A percentile compares a stretch with the other conserved stretches of the same genome.
These are phyloP conservation scores for Drosophila leontia DNA, from an alignment of 1,140 invertebrate genomes.

Conservation along the genomic window DNA sequence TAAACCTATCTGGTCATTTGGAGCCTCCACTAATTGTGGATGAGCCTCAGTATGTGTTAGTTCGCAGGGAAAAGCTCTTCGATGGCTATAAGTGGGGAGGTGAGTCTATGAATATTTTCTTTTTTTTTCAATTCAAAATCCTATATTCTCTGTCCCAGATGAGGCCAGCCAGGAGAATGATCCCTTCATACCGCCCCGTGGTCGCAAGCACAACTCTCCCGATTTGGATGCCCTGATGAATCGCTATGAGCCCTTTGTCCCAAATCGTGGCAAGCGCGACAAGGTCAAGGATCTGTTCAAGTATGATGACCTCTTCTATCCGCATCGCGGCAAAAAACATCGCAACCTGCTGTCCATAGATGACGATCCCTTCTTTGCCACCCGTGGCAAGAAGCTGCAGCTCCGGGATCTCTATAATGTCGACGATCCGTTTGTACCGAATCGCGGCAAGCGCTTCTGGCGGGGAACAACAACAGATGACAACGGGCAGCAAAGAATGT, in stretches of 20 bases:
- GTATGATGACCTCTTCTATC: slow-evolving; percentile 82
- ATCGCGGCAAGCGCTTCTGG: slow-evolving; percentile 71
- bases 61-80: slow-evolving; percentile 67
- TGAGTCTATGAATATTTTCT: slow-evolving; percentile 29
- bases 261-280: slow-evolving; percentile 81
- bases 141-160: slow-evolving; percentile 20
- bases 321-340: slow-evolving; percentile 81
- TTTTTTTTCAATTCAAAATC: not conserved
- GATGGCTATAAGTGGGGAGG: slow-evolving; percentile 62
- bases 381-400: slow-evolving; percentile 79
- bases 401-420: slow-evolving; percentile 70
- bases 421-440: slow-evolving; percentile 77
- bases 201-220: slow-evolving; percentile 75
- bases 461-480: slow-evolving; percentile 32
- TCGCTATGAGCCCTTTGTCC: slow-evolving; percentile 78
- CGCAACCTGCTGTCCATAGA: slow-evolving; percentile 55
- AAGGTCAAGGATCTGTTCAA: slow-evolving; percentile 84
- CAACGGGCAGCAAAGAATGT: slow-evolving; percentile 74
- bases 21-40: slow-evolving; percentile 79
- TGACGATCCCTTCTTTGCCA: slow-evolving; percentile 75
- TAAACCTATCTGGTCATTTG: slow-evolving; percentile 76
- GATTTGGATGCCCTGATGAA: slow-evolving; percentile 68
- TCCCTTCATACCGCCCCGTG: slow-evolving; percentile 81
- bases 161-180: slow-evolving; percentile 51
- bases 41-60: slow-evolving; percentile 76